These are phyloP conservation scores for Plebejus anna DNA, from an alignment of 2,888 invertebrate genomes.

Conservation along the genomic window DNA sequence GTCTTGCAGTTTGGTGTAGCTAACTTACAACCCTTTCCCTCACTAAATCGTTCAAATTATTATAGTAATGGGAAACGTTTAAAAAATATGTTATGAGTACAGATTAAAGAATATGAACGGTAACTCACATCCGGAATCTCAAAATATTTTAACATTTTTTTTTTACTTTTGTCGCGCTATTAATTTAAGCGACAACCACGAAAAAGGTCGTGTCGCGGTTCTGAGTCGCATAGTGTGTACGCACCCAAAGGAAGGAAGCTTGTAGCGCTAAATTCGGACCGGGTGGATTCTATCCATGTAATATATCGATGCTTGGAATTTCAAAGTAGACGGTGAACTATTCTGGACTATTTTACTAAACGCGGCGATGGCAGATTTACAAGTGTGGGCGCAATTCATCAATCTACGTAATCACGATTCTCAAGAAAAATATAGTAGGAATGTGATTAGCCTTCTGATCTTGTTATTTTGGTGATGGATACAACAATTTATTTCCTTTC, in stretches of 20 bases:
- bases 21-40: too few species aligned
- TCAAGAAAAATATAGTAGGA: not conserved
- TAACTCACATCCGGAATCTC: too few species aligned
- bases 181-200: too few species aligned
- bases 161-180: too few species aligned
- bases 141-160: too few species aligned
- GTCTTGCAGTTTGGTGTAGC: too few species aligned
- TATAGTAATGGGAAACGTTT: too few species aligned
- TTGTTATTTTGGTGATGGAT: not conserved
- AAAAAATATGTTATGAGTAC: too few species aligned
- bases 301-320: conserved; percentile 22
- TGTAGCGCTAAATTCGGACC: conserved; percentile 14
- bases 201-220: not conserved
- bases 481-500: too few species aligned
- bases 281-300: conserved; percentile 17
- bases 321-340: conserved; percentile 19
- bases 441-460: not conserved
- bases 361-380: conserved; percentile 7
- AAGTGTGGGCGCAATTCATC: not conserved
- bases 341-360: conserved; percentile 11
- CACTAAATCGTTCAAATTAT: too few species aligned
- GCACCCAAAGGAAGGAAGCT: conserved; percentile 10
- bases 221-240: not conserved
- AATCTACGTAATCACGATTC: not conserved
- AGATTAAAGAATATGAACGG: too few species aligned